Percentiles rank a stretch among this genome's conserved stretches.
Evolutionary conservation across 2,113 vertebrate genomes (phyloP).

Genomic region (Phylloscopus whistleri): DNA sequence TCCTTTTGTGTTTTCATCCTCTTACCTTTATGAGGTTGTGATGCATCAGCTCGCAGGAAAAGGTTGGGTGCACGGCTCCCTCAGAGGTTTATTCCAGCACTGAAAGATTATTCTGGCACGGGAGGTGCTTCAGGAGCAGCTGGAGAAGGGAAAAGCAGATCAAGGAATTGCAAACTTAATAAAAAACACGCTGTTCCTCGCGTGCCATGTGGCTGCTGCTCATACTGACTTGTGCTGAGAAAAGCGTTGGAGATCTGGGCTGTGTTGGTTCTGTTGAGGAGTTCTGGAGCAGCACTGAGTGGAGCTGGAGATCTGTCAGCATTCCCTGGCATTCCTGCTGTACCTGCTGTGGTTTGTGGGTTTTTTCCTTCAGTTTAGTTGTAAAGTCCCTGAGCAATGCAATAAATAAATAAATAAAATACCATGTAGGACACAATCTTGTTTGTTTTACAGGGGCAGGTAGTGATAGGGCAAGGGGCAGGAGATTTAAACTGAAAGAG

Average conservation of each 20-base stretch:
- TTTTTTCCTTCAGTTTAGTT: neutral
- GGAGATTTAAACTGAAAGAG: neutral
- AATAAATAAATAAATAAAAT: too few species aligned
- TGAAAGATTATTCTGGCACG: neutral
- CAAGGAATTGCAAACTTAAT: neutral
- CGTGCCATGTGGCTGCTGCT: neutral
- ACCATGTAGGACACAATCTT: fast-evolving
- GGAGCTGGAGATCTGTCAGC: neutral
- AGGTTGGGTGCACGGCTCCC: neutral
- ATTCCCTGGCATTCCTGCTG: neutral
- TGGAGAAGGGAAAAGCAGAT: constrained; percentile 3
- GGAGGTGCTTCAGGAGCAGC: constrained; percentile 7
- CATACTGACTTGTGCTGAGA: neutral
- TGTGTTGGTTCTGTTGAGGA: neutral
- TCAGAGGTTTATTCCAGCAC: neutral
- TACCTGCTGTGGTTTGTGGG: fast-evolving
- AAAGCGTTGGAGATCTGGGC: neutral
- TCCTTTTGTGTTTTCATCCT: constrained; percentile 44
- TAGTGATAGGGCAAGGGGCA: neutral
- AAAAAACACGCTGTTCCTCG: neutral
- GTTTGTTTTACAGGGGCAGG: neutral
- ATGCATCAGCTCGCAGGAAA: constrained; percentile 44
- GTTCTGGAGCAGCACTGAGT: neutral
- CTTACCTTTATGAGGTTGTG: constrained; percentile 8
- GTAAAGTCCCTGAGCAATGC: neutral